Base-by-base conservation (phyloP, 2,797 vertebrate species). In the Fundulus diaphanus region DNA sequence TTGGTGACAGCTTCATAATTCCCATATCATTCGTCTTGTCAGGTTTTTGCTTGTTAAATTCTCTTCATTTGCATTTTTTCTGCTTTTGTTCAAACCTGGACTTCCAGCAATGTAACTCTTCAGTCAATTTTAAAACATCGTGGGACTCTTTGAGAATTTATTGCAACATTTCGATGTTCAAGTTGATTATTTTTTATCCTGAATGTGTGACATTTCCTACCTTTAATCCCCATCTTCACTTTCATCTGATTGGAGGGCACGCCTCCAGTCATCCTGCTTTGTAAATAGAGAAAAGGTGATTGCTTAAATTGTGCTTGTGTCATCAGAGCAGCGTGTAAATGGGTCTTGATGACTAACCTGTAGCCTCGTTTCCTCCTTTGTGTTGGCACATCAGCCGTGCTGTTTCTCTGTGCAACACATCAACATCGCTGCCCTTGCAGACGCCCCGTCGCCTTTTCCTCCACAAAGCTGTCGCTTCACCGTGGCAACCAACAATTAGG, bases 401-500 rank as follows among this genome's bases (percentile, higher is more conserved):
- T 35, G 76, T 80, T 76, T 76, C 49, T 18, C 27, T 52, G 40
- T 44, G 61, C 37, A 70, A 81, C 77, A 85, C 67, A 72, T 79
- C 69, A 74, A 68, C 66, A 61, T 71, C 73, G 59, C 68, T 83
- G 67, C 67, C 72, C 66, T 51, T 85, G 48, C 76, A 75, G 68
- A 48, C 16, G 51, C 69, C 72, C 67, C 49, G 65, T 63, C 74
- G 59, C 73, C 57, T 59, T 82, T 86, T 61, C 70, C 73, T 82
- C 72, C 66, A 72, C 69, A 59, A 49, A 82, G 44, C 73, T 82
- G 72, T 48, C 31, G 65, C 72, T 82, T 89, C 79, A 77, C 90
- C 89, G 86, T 88, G 81, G 79, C 86, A 77, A 92, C 85, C 70
- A 48, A 74, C 75, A 87, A 80, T 71, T 70, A 72, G 87, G 86